Base-by-base conservation (phyloP, 2,888 invertebrate genomes). In the Conops quadrifasciatus region DNA sequence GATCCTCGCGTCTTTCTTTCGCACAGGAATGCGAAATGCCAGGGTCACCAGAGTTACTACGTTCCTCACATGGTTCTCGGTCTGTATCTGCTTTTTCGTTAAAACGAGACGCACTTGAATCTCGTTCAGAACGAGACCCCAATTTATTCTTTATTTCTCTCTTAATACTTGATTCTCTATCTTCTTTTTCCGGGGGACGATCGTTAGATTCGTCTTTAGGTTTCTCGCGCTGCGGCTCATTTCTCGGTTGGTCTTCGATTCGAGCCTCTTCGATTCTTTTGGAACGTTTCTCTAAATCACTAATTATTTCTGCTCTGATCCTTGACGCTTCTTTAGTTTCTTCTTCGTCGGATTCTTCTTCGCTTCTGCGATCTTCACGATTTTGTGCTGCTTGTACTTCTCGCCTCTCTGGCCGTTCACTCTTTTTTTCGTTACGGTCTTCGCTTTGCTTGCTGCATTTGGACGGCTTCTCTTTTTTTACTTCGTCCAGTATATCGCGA, bases 401-500 rank as follows among this genome's bases (percentile, higher is more conserved):
- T 36, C 36, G 45, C 9, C 21, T 47, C 26, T 63, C 26, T 15
- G 47, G 43, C 13, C 28, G 45, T 1, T 47, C 26, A 71, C 72
- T 43, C 56, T 60, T 9, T 68, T 73, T 53, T 53, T 69, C 15
- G 13, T 58, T 69, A 11, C 2, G 60, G n/a, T 58, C 16, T 9
- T 26, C 58, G 15, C 2, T 28, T 28, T 56, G n/a, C 24, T 53
- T 58, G 36, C 9, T 36, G 1, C 7, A 13, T 69, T 58, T 58
- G 4, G n/a, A 15, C 53, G 43, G 87, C 75, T 89, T 89, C 78
- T 88, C 88, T 72, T 88, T 89, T 0, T 89, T 88, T 15, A 26
- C 51, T 64, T 73, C 74, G 58, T 90, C 89, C 47, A 91, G 85
- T 56, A 91, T 89, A 73, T 92, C 91, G 30, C 87, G 88, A 80